Conservation (phyloP, 2,888 invertebrate genomes). For the Linnaemya vulpina region DNA sequence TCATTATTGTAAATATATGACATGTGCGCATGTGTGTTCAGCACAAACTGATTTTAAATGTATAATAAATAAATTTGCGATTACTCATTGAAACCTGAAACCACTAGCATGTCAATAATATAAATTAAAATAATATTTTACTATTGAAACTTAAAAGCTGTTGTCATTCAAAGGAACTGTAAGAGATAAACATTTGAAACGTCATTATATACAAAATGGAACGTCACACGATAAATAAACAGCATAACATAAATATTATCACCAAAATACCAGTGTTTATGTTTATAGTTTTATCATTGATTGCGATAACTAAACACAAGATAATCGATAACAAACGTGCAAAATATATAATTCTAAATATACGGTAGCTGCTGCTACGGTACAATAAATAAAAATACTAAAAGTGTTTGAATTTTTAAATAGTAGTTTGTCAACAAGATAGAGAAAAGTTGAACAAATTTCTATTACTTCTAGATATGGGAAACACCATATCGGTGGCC, state of each 20-base stretch:
- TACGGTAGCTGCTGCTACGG: background rate
- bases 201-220: constrained; percentile 38
- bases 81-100: too few species aligned
- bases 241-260: constrained; percentile 39
- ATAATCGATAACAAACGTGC: constrained; percentile 63
- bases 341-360: constrained; percentile 23
- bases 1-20: too few species aligned
- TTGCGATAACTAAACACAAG: constrained; percentile 61
- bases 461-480: background rate
- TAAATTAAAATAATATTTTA: too few species aligned
- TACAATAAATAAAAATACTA: constrained; percentile 1
- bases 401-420: constrained; percentile 30
- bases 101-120: too few species aligned
- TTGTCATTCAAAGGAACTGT: constrained; percentile 16
- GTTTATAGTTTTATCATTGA: constrained; percentile 49
- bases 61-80: too few species aligned
- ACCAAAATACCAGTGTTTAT: constrained; percentile 36
- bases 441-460: background rate
- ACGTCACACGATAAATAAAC: constrained; percentile 36
- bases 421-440: constrained; percentile 35
- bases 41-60: too few species aligned
- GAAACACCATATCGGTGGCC: background rate
- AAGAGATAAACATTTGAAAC: constrained; percentile 43
- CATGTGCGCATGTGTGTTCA: too few species aligned
- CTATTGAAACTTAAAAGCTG: constrained; percentile 2